These are phyloP conservation scores for Psittacara wagleri DNA, from an alignment of 2,113 vertebrate species.

Conservation along the genomic window DNA sequence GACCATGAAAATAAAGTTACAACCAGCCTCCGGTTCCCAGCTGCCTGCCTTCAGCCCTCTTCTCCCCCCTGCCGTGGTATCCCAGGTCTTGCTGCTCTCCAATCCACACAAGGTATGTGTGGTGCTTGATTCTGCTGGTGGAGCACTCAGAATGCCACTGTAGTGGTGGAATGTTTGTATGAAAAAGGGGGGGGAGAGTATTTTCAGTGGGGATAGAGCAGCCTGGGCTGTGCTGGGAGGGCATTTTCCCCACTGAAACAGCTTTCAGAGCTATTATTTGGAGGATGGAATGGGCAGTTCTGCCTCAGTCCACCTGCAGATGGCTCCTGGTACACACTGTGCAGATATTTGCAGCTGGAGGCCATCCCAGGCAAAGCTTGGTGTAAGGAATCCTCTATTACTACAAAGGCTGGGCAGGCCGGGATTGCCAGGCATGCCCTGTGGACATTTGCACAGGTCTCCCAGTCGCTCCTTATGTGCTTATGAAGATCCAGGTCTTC, in stretches of 20 bases:
- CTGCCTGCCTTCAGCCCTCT: conserved; percentile 86
- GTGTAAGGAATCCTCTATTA: neutral
- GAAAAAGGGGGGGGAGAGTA: neutral
- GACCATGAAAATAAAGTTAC: conserved; percentile 85
- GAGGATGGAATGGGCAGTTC: neutral
- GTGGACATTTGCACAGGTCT: neutral
- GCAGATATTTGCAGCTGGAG: neutral
- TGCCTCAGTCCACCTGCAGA: neutral
- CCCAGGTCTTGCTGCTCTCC: conserved; percentile 84
- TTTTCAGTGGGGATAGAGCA: neutral
- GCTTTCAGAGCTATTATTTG: neutral
- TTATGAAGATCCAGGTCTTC: neutral
- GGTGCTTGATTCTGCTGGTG: neutral
- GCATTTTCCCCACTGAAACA: neutral
- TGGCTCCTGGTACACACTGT: neutral
- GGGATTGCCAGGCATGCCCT: neutral
- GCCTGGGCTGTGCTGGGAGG: neutral
- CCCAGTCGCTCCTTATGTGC: neutral
- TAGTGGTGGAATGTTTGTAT: fast-evolving
- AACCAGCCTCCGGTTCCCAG: conserved; percentile 78
- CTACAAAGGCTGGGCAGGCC: neutral
- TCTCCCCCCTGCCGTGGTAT: conserved; percentile 78
- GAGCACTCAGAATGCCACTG: neutral
- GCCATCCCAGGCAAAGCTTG: neutral
- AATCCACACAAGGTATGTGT: conserved; percentile 80